Base-by-base conservation (phyloP, 2,113 vertebrate genomes). In the Vimba vimba region DNA sequence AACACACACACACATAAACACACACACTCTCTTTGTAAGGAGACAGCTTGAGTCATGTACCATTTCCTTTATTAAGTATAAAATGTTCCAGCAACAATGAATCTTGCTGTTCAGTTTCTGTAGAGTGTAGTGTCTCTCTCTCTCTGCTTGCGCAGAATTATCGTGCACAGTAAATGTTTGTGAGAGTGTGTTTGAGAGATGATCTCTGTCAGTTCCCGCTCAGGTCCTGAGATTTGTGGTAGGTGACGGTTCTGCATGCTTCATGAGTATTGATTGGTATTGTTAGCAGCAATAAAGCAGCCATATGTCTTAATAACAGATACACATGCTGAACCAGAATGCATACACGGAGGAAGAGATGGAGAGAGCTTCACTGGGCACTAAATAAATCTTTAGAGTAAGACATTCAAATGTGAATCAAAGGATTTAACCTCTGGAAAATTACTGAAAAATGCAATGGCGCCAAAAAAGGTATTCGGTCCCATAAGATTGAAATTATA, bases 241-340 rank as follows among this genome's bases (percentile, higher is more conserved):
- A 94, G 95, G 92, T 94, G 94, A 94, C 94, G 91, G 92, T 93
- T 91, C 88, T 86, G 89, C 91, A 93, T 94, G 94, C 91, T 92
- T 95, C 93, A 94, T 94, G 93, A 93, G 95, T 96, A 96, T 96
- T 95, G 94, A 96, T 95, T 93, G 94, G 93, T 93, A 94, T 95
- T 95, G 94, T 96, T 96, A 95, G 94, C 92, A 86, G 93, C 92
- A 92, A 94, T 95, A 94, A 95, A 96, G 93, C 92, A 92, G 91
- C 92, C 89, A 94, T 95, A 94, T 90, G 92, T 96, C 95, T 95
- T 95, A 93, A 95, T 95, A 93, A 79, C 88, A 89, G 86, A 94
- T 93, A 94, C 94, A 93, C 74, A 90, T 86, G 91, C 93, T 94
- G 92, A 94, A 93, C 92, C 93, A 93, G 94, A 94, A 95, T 93